Percentiles rank a stretch among this genome's conserved stretches.
These are phyloP conservation scores for Gallirallus australis DNA, from an alignment of 2,797 vertebrate genomes.

Conservation along the genomic window DNA sequence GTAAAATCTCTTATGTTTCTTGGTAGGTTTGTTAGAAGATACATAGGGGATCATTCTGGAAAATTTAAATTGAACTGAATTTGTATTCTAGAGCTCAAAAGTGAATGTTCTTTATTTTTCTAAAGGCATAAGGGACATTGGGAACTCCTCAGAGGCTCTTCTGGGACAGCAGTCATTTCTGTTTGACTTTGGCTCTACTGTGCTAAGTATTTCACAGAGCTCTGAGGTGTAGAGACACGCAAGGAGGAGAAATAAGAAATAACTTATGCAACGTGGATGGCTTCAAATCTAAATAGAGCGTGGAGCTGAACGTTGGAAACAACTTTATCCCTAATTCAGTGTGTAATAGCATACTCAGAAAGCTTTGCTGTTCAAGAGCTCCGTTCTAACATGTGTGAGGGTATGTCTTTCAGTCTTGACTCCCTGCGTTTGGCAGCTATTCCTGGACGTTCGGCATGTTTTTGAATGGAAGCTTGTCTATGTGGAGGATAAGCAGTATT, in stretches of 20 bases:
- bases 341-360: background rate
- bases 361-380: background rate
- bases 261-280: background rate
- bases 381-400: rapidly evolving
- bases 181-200: background rate
- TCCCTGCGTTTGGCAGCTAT: too few species aligned
- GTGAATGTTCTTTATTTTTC: background rate
- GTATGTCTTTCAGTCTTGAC: too few species aligned
- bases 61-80: background rate
- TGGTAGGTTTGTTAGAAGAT: background rate
- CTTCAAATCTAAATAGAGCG: background rate
- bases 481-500: background rate
- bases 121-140: background rate
- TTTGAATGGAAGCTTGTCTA: background rate
- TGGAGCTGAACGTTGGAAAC: background rate
- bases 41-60: background rate
- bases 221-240: background rate
- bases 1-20: background rate
- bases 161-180: background rate
- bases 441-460: too few species aligned
- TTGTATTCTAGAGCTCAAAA: background rate
- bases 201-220: background rate
- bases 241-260: background rate
- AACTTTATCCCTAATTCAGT: background rate
- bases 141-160: background rate